Percentiles rank a stretch among this genome's conserved stretches.
phyloP scores from a whole-genome alignment of 2,888 invertebrate species.

The Pristionchus arcanus region DNA sequence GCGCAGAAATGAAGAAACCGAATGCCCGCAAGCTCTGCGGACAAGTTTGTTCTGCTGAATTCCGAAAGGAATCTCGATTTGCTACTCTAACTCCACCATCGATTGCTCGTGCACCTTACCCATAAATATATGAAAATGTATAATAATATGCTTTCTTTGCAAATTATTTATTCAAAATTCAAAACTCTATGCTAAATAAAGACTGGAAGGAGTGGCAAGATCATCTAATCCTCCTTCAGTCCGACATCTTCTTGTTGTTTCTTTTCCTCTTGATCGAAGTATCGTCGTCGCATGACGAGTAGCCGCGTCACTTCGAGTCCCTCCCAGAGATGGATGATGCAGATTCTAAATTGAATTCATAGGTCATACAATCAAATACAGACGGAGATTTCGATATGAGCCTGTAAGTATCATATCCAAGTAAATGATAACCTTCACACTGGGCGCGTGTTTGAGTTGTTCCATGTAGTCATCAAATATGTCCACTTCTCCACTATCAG shows the following conservation, averaged over 20 bases:
- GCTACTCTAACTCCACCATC: not conserved
- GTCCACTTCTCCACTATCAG: not conserved
- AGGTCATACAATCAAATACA: not conserved
- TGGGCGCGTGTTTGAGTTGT: constrained; percentile 36
- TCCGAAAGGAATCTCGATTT: not conserved
- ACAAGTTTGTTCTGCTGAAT: not conserved
- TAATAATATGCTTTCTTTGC: not conserved
- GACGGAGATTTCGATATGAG: not conserved
- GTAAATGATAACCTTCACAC: constrained; percentile 30
- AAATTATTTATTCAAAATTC: not conserved
- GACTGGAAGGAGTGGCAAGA: not conserved
- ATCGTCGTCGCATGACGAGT: not conserved
- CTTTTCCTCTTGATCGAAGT: not conserved
- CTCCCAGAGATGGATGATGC: not conserved
- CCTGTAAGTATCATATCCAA: not conserved
- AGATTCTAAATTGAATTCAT: not conserved
- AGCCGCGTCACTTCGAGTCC: not conserved
- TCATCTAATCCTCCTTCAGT: constrained; percentile 25
- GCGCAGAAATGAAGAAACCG: not conserved
- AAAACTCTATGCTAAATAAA: not conserved
- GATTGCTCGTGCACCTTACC: not conserved
- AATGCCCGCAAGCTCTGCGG: not conserved
- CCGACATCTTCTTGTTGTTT: not conserved
- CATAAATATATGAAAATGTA: not conserved
- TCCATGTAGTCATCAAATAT: constrained; percentile 52